These are phyloP conservation scores for Adelges cooleyi DNA, from an alignment of 1,140 invertebrate species.

Conservation along the genomic window DNA sequence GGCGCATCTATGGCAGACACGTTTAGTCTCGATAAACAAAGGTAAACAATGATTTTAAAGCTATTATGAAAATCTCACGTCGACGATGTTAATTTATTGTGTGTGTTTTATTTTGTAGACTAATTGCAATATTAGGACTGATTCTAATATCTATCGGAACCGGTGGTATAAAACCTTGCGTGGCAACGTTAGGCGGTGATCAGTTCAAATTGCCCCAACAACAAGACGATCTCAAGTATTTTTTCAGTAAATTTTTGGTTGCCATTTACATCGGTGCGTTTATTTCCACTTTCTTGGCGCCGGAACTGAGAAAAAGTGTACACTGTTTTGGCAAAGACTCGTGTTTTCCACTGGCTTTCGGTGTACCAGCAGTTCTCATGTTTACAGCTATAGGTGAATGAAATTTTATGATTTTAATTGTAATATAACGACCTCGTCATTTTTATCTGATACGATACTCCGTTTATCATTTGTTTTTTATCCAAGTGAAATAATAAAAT, in stretches of 20 bases:
- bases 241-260: constrained; percentile 91
- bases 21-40: constrained; percentile 41
- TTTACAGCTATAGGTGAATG: constrained; percentile 59
- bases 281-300: constrained; percentile 83
- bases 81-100: too few species aligned
- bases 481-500: too few species aligned
- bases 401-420: too few species aligned
- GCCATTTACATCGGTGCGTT: constrained; percentile 86
- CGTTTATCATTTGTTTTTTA: too few species aligned
- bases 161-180: constrained; percentile 96
- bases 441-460: too few species aligned
- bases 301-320: constrained; percentile 68
- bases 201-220: constrained; percentile 77
- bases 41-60: too few species aligned
- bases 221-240: constrained; percentile 59
- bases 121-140: constrained; percentile 62
- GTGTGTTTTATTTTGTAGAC: constrained; percentile 60
- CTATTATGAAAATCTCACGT: too few species aligned
- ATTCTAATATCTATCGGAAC: constrained; percentile 79
- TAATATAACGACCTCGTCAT: background rate
- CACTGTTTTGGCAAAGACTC: constrained; percentile 66
- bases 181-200: constrained; percentile 92
- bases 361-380: constrained; percentile 80
- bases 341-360: constrained; percentile 87
- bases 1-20: constrained; percentile 49